A percentile compares a stretch with the other conserved stretches of the same genome.
Conservation (phyloP, 2,113 vertebrate species). For the Oryzias woworae region DNA sequence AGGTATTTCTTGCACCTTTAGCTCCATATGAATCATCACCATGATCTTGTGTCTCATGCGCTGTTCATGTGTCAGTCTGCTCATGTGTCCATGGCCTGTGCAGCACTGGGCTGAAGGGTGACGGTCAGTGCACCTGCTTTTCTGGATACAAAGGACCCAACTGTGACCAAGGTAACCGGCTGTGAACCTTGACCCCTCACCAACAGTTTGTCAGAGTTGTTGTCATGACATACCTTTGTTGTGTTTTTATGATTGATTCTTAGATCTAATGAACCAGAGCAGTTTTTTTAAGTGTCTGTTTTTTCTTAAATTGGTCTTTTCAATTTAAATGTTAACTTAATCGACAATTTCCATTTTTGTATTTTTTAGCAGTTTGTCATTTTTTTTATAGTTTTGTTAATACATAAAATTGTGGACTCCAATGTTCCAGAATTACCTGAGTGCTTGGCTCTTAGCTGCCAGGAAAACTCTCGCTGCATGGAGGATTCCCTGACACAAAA, state of each 20-base stretch:
- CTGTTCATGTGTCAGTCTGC: constrained; percentile 75
- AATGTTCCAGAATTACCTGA: constrained; percentile 70
- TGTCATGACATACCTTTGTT: too few species aligned
- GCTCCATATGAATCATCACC: too few species aligned
- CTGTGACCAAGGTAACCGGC: constrained; percentile 83
- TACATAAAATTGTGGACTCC: not conserved
- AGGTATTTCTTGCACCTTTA: constrained; percentile 66
- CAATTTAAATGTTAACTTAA: too few species aligned
- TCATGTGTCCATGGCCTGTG: constrained; percentile 88
- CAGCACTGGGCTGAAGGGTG: constrained; percentile 76
- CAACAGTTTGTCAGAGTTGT: too few species aligned
- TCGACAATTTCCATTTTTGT: too few species aligned
- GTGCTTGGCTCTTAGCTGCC: constrained; percentile 80
- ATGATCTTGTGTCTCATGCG: not conserved
- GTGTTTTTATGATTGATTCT: too few species aligned
- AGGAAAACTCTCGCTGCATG: constrained; percentile 80
- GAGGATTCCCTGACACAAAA: constrained; percentile 65
- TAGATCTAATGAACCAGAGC: too few species aligned
- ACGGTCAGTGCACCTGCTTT: constrained; percentile 84
- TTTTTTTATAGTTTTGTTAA: too few species aligned
- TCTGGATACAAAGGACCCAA: constrained; percentile 84
- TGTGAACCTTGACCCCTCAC: not conserved
- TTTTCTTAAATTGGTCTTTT: too few species aligned
- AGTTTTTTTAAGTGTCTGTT: too few species aligned
- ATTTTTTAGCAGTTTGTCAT: too few species aligned